Evolutionary conservation across 2,888 invertebrate genomes (phyloP).

Genomic region (Pocota personata): DNA sequence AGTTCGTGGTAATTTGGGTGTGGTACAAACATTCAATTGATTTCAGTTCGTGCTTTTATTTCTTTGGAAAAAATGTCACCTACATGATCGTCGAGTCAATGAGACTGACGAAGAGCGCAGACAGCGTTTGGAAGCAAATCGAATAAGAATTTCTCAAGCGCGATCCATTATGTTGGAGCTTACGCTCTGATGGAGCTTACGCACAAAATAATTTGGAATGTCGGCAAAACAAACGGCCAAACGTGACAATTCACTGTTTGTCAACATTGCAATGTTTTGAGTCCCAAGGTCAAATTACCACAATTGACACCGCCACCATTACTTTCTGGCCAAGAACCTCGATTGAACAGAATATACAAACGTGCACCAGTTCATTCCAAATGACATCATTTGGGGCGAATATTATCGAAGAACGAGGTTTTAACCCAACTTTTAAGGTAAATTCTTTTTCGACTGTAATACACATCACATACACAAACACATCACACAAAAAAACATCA

Average conservation of each 20-base stretch:
- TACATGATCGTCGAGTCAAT: neutral
- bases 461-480: neutral
- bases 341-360: neutral
- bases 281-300: constrained; percentile 15
- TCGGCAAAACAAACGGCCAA: no score
- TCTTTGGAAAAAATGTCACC: no score
- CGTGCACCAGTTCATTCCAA: neutral
- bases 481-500: neutral
- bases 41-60: no score
- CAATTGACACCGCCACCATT: constrained; percentile 12
- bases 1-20: no score
- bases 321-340: constrained; percentile 13
- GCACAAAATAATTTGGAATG: no score
- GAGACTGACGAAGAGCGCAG: neutral
- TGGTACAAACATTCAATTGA: no score
- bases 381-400: constrained; percentile 1
- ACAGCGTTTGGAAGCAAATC: no score
- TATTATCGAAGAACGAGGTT: neutral
- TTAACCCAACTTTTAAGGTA: neutral
- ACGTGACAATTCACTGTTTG: constrained; percentile 1
- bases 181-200: no score
- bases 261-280: constrained; percentile 26
- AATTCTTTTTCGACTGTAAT: neutral
- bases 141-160: no score
- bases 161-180: no score